Conservation (phyloP, 2,888 invertebrate genomes). For the Cataglyphis rosenhaueri region DNA sequence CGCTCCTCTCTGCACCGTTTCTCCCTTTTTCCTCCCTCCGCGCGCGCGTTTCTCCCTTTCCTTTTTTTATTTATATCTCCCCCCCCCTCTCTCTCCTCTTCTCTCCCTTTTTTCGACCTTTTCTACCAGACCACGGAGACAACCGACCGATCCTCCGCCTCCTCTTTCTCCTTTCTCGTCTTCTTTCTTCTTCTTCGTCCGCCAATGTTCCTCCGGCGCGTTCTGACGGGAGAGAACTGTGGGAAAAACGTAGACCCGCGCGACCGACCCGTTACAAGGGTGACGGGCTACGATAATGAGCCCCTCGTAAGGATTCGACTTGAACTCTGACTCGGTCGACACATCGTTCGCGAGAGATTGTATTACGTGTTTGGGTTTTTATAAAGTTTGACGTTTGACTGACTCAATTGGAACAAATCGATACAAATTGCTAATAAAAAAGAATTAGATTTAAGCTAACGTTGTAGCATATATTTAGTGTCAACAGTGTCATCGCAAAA, state of each 20-base stretch:
- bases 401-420: not conserved
- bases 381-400: not conserved
- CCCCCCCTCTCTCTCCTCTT: slow-evolving; percentile 26
- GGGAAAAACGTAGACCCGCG: slow-evolving; percentile 65
- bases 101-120: slow-evolving; percentile 69
- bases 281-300: slow-evolving; percentile 55
- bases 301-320: slow-evolving; percentile 44
- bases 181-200: slow-evolving; percentile 34
- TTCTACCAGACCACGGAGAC: slow-evolving; percentile 74
- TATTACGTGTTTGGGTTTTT: not conserved
- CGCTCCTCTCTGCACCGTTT: slow-evolving; percentile 71
- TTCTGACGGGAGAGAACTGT: slow-evolving; percentile 62
- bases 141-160: slow-evolving; percentile 70
- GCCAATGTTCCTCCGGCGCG: slow-evolving; percentile 45
- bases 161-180: slow-evolving; percentile 35
- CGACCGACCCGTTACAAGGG: slow-evolving; percentile 52
- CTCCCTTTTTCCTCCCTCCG: slow-evolving; percentile 60
- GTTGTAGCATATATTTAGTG: not conserved
- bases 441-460: not conserved
- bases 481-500: not conserved
- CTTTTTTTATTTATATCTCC: slow-evolving; percentile 60
- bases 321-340: slow-evolving; percentile 39
- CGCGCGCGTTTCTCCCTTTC: slow-evolving; percentile 47
- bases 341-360: slow-evolving; percentile 22
- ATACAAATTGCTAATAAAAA: not conserved